Evolutionary conservation across 2,797 vertebrate species (phyloP).

Genomic region (Arremon aurantiirostris): DNA sequence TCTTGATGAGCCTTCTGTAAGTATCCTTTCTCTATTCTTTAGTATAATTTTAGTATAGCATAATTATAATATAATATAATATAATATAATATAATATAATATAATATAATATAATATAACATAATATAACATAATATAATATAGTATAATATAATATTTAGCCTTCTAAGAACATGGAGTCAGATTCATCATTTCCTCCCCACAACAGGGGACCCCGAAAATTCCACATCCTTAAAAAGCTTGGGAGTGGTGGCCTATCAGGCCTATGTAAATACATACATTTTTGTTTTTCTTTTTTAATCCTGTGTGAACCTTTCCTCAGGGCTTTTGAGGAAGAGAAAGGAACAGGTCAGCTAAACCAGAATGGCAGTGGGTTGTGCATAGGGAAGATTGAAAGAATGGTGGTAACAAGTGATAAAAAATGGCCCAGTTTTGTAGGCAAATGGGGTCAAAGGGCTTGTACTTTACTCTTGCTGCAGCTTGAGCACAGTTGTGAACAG

Average conservation of each 20-base stretch:
- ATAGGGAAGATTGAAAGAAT: background rate
- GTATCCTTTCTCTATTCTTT: too few relatives aligned
- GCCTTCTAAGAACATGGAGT: too few relatives aligned
- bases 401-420: background rate
- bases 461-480: background rate
- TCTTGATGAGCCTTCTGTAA: too few relatives aligned
- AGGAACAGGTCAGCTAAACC: background rate
- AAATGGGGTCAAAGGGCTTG: background rate
- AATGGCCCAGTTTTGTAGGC: background rate
- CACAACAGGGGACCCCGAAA: too few relatives aligned
- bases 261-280: background rate
- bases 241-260: background rate
- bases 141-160: too few relatives aligned
- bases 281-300: background rate
- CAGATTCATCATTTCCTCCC: too few relatives aligned
- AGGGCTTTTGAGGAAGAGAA: background rate
- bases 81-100: too few relatives aligned
- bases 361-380: background rate
- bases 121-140: too few relatives aligned
- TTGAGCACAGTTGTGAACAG: background rate
- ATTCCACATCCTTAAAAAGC: background rate
- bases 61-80: too few relatives aligned
- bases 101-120: too few relatives aligned
- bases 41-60: too few relatives aligned
- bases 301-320: background rate